phyloP scores from a whole-genome alignment of 1,140 invertebrate genomes.

The Samia ricini region DNA sequence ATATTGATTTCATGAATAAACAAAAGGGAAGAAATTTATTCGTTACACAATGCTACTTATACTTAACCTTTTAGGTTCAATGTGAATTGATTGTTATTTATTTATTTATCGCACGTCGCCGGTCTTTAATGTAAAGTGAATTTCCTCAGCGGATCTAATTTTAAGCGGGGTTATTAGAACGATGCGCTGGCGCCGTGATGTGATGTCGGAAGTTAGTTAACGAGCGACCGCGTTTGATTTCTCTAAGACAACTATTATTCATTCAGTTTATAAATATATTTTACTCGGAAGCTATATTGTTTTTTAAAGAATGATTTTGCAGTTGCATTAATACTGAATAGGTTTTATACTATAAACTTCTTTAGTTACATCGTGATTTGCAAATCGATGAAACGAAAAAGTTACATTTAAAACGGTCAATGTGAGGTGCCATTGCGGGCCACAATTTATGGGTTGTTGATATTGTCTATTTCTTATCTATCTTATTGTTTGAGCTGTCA shows the following conservation, averaged over 20 bases:
- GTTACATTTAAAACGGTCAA: too few relatives aligned
- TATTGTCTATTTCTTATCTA: too few relatives aligned
- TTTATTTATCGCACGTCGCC: neutral
- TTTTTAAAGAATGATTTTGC: too few relatives aligned
- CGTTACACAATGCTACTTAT: neutral
- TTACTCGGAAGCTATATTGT: too few relatives aligned
- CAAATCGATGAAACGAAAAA: too few relatives aligned
- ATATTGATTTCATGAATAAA: neutral
- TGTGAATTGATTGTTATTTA: neutral
- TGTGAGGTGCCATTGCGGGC: too few relatives aligned
- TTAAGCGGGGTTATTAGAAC: slow-evolving; percentile 7
- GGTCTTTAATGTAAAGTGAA: neutral
- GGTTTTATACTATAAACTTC: too few relatives aligned
- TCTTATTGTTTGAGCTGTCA: too few relatives aligned
- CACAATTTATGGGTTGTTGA: too few relatives aligned
- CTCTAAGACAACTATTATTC: neutral
- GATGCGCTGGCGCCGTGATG: slow-evolving; percentile 12
- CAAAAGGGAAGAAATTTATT: neutral
- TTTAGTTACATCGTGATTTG: too few relatives aligned
- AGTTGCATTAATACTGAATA: too few relatives aligned
- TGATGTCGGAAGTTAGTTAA: slow-evolving; percentile 20
- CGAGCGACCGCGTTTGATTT: slow-evolving; percentile 3
- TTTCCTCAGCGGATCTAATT: slow-evolving; percentile 9
- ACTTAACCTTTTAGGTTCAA: neutral
- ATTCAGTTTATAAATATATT: too few relatives aligned